A percentile compares a stretch with the other conserved stretches of the same genome.
Evolutionary conservation across 2,113 vertebrate species (phyloP).

Genomic region (Cranoglanis bouderius): DNA sequence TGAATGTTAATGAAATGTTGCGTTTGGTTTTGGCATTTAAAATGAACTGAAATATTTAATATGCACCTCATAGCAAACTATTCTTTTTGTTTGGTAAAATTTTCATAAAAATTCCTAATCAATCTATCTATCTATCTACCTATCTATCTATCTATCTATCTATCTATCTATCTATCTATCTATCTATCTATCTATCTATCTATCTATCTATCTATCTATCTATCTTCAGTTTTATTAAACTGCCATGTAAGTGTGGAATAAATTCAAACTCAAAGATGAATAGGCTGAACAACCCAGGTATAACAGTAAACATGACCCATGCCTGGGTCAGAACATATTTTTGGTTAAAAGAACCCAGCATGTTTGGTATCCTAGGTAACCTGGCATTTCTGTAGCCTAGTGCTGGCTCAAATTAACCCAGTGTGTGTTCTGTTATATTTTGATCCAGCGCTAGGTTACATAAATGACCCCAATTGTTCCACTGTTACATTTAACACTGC

Average conservation of each 20-base stretch:
- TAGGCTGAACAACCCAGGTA: background rate
- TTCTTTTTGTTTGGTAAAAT: too few relatives aligned
- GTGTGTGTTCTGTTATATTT: background rate
- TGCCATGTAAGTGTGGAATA: background rate
- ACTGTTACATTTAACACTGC: background rate
- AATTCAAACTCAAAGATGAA: background rate
- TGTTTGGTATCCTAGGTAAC: background rate
- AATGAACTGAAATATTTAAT: too few relatives aligned
- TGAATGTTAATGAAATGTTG: too few relatives aligned
- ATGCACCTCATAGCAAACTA: too few relatives aligned
- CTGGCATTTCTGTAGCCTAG: background rate
- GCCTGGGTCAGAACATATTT: background rate
- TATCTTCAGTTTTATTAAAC: background rate
- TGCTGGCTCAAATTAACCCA: background rate
- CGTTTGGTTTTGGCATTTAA: too few relatives aligned
- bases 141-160: background rate
- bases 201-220: background rate
- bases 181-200: background rate
- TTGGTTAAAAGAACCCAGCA: background rate
- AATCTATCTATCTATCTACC: slow-evolving; percentile 3
- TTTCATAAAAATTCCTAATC: background rate
- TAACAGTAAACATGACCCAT: background rate
- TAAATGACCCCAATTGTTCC: background rate
- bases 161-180: slow-evolving; percentile 24
- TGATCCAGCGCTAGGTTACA: background rate